phyloP scores from a whole-genome alignment of 2,113 vertebrate genomes.

The Puffinus mauretanicus region DNA sequence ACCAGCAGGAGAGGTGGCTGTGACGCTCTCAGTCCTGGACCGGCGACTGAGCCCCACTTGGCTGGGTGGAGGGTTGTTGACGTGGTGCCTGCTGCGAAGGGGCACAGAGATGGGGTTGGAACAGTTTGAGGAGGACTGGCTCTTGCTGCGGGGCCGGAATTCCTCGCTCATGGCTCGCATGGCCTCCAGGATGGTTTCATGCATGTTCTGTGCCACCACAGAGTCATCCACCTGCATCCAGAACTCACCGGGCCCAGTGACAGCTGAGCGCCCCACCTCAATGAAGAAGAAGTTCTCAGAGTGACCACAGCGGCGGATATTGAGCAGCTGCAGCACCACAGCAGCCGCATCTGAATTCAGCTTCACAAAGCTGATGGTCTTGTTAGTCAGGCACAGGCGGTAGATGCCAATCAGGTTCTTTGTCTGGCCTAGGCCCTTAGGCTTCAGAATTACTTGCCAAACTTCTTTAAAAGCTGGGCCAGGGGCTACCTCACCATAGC shows the following conservation, averaged over 20 bases:
- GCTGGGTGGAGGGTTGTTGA: slow-evolving; percentile 87
- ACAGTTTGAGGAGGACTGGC: slow-evolving; percentile 88
- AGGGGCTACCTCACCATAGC: slow-evolving; percentile 78
- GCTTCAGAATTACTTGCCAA: slow-evolving; percentile 91
- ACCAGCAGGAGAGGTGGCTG: slow-evolving; percentile 82
- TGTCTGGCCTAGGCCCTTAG: slow-evolving; percentile 87
- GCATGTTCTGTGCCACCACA: slow-evolving; percentile 90
- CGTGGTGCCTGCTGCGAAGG: slow-evolving; percentile 81
- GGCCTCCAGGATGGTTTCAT: slow-evolving; percentile 89
- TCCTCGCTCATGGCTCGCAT: slow-evolving; percentile 92
- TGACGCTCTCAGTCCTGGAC: slow-evolving; percentile 83
- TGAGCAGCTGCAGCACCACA: slow-evolving; percentile 89
- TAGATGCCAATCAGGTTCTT: slow-evolving; percentile 92
- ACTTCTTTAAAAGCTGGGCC: slow-evolving; percentile 89
- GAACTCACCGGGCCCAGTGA: slow-evolving; percentile 87
- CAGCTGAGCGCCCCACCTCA: slow-evolving; percentile 86
- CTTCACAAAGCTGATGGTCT: slow-evolving; percentile 90
- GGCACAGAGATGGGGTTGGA: slow-evolving; percentile 90
- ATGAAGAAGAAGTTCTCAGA: slow-evolving; percentile 93
- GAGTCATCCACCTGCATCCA: slow-evolving; percentile 94
- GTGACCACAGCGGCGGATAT: slow-evolving; percentile 88
- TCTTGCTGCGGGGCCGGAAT: slow-evolving; percentile 89
- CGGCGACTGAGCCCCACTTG: slow-evolving; percentile 86
- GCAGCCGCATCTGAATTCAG: slow-evolving; percentile 87
- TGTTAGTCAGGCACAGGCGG: slow-evolving; percentile 88